Base-by-base conservation (phyloP, 2,888 invertebrate species). In the Cenopis cana region DNA sequence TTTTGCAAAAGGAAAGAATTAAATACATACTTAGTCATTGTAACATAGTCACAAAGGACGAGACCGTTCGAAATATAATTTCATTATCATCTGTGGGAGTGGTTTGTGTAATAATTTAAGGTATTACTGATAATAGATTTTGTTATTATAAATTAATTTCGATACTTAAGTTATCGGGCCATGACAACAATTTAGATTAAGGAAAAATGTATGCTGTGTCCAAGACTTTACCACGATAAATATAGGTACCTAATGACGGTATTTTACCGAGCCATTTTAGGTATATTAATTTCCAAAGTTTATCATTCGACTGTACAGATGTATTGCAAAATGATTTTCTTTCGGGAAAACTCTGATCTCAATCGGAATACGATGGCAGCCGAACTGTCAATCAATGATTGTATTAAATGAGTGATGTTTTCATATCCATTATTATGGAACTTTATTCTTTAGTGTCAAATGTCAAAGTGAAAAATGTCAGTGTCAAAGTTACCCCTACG, bases 81-180 rank as follows among this genome's bases (percentile, higher is more conserved):
- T 85, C 85, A 88, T 88, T 86, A 85, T 89, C 87, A 90, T 88
- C 81, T 87, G 85, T 79, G 90, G 91, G 87, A 90, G 86, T 87
- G 91, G 92, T 92, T 89, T 87, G 87, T 88, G 87, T 89, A 85
- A n/a, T 88, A 85, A 82, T 88, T 83, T 89, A 90, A 87, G 85
- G 81, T 85, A 88, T 83, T 83, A 86, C 84, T 82, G 79, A 82
- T 83, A 83, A 81, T 87, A 87, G 82, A 85, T 85, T 82, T 87
- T 88, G 85, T 87, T 88, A 87, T 87, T 83, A 83, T 86, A 83
- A 84, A 88, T 80, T 82, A 86, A 87, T 85, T 88, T 87, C 85
- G 87, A 87, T 88, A 88, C 86, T 79, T 89, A 86, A 89, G 88
- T 89, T 88, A 90, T 89, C 91, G 90, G 87, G 90, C 91, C 93